phyloP scores from a whole-genome alignment of 2,888 invertebrate species.

The Drosophila quinaria region DNA sequence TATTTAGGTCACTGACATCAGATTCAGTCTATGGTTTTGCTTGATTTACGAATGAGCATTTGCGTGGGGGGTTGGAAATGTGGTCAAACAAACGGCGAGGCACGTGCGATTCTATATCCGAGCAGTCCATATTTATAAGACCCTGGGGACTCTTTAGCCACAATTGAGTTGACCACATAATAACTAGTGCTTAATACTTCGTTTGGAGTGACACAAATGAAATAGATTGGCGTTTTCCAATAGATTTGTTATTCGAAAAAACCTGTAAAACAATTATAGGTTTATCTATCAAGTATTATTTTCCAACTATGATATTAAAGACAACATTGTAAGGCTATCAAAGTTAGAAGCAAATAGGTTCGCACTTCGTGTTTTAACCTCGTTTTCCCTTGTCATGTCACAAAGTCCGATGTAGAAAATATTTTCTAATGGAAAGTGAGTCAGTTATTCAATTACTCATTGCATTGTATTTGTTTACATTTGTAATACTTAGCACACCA shows the following conservation, averaged over 20 bases:
- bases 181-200: neutral
- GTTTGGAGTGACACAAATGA: neutral
- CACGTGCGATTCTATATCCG: slow-evolving; percentile 39
- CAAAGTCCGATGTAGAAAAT: neutral
- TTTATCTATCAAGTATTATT: neutral
- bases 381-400: neutral
- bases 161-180: slow-evolving; percentile 5
- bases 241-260: neutral
- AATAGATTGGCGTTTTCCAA: neutral
- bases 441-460: slow-evolving; percentile 9
- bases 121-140: slow-evolving; percentile 35
- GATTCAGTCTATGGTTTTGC: slow-evolving; percentile 33
- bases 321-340: neutral
- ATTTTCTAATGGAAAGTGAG: slow-evolving; percentile 3
- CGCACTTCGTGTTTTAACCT: neutral
- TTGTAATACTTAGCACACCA: neutral
- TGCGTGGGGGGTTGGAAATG: slow-evolving; percentile 2
- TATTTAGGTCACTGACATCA: slow-evolving; percentile 52
- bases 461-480: neutral
- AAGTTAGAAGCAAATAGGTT: neutral
- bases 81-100: slow-evolving; percentile 13
- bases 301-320: neutral
- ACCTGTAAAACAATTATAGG: neutral
- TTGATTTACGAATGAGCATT: slow-evolving; percentile 47
- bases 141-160: slow-evolving; percentile 41